Evolutionary conservation across 1,140 invertebrate species (phyloP).

Genomic region (Drosophila orosa): DNA sequence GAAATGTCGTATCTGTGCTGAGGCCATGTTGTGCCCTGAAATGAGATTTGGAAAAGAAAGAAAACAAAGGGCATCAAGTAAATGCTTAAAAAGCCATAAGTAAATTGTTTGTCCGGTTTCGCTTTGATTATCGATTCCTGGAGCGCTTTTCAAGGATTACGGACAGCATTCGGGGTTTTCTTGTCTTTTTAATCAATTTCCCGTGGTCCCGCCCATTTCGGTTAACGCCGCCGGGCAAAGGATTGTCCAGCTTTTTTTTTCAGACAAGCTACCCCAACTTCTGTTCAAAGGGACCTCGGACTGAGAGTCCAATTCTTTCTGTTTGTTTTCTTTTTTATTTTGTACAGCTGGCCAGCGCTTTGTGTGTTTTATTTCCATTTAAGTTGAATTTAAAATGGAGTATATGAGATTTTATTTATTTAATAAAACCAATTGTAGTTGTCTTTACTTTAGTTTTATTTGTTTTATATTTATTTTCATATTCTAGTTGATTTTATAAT

Average conservation of each 20-base stretch:
- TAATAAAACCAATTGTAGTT: neutral
- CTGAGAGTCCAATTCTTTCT: constrained; percentile 33
- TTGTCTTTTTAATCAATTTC: constrained; percentile 76
- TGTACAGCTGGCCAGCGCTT: neutral
- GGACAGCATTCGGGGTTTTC: constrained; percentile 39
- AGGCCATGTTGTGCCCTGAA: constrained; percentile 84
- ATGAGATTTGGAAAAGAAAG: constrained; percentile 17
- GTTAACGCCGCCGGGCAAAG: constrained; percentile 40
- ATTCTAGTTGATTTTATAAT: too few relatives aligned
- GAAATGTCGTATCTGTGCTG: constrained; percentile 84
- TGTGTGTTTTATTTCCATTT: constrained; percentile 17
- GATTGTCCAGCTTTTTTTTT: constrained; percentile 46
- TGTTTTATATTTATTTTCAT: neutral
- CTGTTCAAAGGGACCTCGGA: constrained; percentile 27
- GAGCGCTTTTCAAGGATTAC: constrained; percentile 42
- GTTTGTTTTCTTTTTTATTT: constrained; percentile 24
- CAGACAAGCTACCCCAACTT: constrained; percentile 16
- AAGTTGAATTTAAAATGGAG: neutral
- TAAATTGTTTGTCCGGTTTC: constrained; percentile 19
- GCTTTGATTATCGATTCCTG: constrained; percentile 46
- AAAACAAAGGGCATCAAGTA: constrained; percentile 20
- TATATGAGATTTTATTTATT: neutral
- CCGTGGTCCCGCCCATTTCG: constrained; percentile 37
- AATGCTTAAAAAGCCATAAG: constrained; percentile 49
- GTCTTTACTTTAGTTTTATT: neutral